These are phyloP conservation scores for Dendropsophus ebraccatus DNA, from an alignment of 2,113 vertebrate genomes.

Conservation along the genomic window DNA sequence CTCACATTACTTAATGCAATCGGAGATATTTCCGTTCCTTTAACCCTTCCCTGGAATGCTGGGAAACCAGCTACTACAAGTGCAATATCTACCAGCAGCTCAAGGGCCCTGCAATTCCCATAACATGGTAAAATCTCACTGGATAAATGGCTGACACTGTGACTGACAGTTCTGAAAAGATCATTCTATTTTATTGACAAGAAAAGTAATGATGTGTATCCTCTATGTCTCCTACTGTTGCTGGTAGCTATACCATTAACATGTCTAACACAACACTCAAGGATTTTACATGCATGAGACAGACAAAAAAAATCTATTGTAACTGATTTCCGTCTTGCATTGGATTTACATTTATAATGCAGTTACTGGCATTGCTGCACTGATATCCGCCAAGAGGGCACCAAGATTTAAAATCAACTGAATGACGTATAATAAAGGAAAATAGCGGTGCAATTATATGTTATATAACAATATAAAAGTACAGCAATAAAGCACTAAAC, in stretches of 20 bases:
- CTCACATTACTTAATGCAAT: slow-evolving; percentile 50
- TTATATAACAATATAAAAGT: no score
- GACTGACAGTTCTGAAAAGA: slow-evolving; percentile 24
- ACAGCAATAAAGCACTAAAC: no score
- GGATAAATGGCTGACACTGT: not conserved
- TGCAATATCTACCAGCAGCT: not conserved
- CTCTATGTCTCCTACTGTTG: slow-evolving; percentile 1
- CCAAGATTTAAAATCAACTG: not conserved
- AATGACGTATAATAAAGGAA: not conserved
- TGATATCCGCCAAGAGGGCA: not conserved
- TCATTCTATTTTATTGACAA: not conserved
- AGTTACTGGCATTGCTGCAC: not conserved
- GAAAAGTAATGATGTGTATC: slow-evolving; percentile 29
- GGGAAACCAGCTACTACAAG: not conserved
- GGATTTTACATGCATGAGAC: not conserved
- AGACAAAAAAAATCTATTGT: slow-evolving; percentile 11
- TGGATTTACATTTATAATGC: not conserved
- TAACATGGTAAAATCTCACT: not conserved
- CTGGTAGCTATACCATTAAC: slow-evolving; percentile 33
- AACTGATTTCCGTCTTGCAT: not conserved
- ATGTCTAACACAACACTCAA: slow-evolving; percentile 13
- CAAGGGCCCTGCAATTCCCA: not conserved
- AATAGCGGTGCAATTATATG: not conserved
- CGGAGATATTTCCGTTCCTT: slow-evolving; percentile 37
- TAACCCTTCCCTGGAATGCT: slow-evolving; percentile 24